phyloP scores from a whole-genome alignment of 2,113 vertebrate species.

The Calyptommatus sinebrachiatus region DNA sequence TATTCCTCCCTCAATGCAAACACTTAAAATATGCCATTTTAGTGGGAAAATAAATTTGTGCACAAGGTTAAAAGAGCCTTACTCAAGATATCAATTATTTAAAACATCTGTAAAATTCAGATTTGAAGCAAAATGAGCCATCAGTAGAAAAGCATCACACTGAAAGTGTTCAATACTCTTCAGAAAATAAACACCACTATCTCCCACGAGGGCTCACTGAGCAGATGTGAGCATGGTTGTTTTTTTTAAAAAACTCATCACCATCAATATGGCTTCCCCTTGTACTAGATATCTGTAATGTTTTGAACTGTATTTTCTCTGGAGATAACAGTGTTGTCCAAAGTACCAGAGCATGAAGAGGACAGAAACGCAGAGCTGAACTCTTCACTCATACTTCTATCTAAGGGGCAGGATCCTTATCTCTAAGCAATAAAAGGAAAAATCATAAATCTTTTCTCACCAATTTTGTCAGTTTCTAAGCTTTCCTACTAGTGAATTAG shows the following conservation, averaged over 20 bases:
- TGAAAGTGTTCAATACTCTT: conserved; percentile 31
- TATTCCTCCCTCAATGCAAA: not conserved
- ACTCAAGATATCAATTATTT: conserved; percentile 21
- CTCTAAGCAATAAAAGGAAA: conserved; percentile 56
- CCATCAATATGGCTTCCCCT: conserved; percentile 72
- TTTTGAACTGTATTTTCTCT: conserved; percentile 73
- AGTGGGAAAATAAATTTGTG: not conserved
- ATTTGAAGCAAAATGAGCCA: conserved; percentile 34
- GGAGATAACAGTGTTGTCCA: conserved; percentile 66
- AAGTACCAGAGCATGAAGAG: conserved; percentile 63
- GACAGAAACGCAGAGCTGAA: conserved; percentile 64
- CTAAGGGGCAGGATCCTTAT: conserved; percentile 63
- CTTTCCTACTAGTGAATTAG: conserved; percentile 58
- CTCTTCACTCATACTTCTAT: conserved; percentile 55
- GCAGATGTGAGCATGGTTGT: conserved; percentile 55
- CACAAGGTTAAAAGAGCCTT: conserved; percentile 5
- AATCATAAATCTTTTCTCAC: conserved; percentile 60
- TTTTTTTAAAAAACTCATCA: conserved; percentile 67
- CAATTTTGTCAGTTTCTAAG: conserved; percentile 54
- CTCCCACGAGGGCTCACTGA: conserved; percentile 56
- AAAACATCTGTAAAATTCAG: conserved; percentile 25
- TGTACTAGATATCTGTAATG: conserved; percentile 71
- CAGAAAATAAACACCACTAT: conserved; percentile 49
- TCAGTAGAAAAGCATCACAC: conserved; percentile 46
- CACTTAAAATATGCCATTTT: not conserved